Evolutionary conservation across 2,113 vertebrate genomes (phyloP), one percentile per base, ranked within the genome.

Genomic region (Oplegnathus fasciatus): DNA sequence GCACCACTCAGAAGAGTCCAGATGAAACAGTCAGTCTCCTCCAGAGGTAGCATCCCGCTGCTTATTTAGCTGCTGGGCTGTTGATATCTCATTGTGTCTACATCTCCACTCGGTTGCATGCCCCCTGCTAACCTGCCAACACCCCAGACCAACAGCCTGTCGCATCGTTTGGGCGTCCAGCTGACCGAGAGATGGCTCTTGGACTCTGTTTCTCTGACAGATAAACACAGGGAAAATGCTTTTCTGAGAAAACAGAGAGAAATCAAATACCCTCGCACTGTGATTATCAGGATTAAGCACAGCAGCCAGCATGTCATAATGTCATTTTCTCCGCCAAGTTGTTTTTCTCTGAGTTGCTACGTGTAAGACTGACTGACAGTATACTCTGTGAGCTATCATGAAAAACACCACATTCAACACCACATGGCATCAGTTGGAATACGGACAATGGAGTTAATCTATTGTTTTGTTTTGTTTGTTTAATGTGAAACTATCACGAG

Each of bases 101-200:
- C 57, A 28, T 83, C 80, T 30, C 46, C 0, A 4, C 61, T 82
- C 64, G 67, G 68, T 28, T 11, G 34, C 71, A 26, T 30, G 30
- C 70, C 68, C 78, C 69, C 65, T 15, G 34, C 82, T 60, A 54
- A 80, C 75, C 87, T 30, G 9, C 75, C 30, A 82, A 72, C 83
- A 37, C 30, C 22, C 22, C 84, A 58, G 66, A 86, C 60, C 52
- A 80, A 67, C 88, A 72, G 73, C 66, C 67, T 44, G 75, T 74
- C 55, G 0, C 75, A 62, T 62, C 32, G 30, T 80, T 75, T 70
- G 48, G 58, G 70, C 76, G 76, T 84, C 77, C 46, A 66, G 37
- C 83, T 77, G 81, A 83, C 61, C 66, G 48, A 57, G 76, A 72
- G 30, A 77, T 55, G 46, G 32, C 32, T 86, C 55, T 55, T n/a